phyloP scores from a whole-genome alignment of 1,140 invertebrate species.

The Ceratosolen fusciceps region DNA sequence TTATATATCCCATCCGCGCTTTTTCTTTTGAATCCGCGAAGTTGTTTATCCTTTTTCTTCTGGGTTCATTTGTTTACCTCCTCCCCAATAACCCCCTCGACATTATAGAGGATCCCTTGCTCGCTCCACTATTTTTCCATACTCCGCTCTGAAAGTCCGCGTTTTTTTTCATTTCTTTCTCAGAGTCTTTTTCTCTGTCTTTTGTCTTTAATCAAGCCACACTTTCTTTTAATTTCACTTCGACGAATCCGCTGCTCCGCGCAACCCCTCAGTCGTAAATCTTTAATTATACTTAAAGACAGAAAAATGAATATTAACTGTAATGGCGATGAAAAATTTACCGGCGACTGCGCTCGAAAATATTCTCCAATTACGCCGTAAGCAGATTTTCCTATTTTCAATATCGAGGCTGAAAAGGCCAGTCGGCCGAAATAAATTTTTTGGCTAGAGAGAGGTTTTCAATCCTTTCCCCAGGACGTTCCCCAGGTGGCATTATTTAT shows the following conservation, averaged over 20 bases:
- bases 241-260: neutral
- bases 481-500: too few species aligned
- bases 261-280: neutral
- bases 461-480: too few species aligned
- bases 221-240: neutral
- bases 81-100: too few species aligned
- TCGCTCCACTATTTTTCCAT: neutral
- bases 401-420: neutral
- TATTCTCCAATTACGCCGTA: neutral
- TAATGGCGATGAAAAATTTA: neutral
- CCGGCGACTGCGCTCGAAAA: neutral
- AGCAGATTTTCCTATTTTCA: neutral
- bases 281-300: neutral
- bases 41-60: conserved; percentile 4
- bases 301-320: neutral
- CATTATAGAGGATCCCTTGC: too few species aligned
- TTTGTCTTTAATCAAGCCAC: neutral
- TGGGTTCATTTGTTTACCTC: neutral
- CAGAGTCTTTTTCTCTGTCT: neutral
- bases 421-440: neutral
- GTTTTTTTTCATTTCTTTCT: neutral
- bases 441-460: too few species aligned
- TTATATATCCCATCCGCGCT: conserved; percentile 2
- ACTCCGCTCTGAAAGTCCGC: neutral
- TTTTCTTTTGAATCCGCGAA: neutral